Evolutionary conservation across 2,797 vertebrate species (phyloP), one percentile per base, ranked within the genome.

Genomic region (Amphiprion clarkii): DNA sequence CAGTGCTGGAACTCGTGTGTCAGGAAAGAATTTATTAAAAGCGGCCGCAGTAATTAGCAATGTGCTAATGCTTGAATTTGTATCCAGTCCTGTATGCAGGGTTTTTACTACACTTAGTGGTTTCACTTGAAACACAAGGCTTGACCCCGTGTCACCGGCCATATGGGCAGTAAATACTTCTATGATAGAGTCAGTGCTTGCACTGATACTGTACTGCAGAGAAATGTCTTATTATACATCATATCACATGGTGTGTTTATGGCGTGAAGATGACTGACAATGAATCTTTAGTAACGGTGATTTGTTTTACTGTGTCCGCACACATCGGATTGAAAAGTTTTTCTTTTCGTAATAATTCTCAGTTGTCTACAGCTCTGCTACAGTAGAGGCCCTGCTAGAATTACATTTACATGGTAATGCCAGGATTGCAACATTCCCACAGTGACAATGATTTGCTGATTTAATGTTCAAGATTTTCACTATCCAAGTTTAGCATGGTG

Each of bases 131-230:
- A 95, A 94, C 93, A 82, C 86, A 69, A 74, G 87, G 74, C 78
- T 68, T 94, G 92, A 94, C 88, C 89, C 74, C 0, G 72, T 93
- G 94, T 94, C 95, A 95, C 48, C 23, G 76, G 84, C 93, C 93
- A 94, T 81, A 93, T 94, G 94, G 93, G 80, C 87, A 82, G 90
- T 95, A 94, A 95, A 95, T 94, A 93, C 63, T 89, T 94, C 87
- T 67, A 71, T n/a, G 81, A 93, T 90, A 85, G 84, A 92, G 88
- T 92, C 88, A 93, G 91, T 25, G 58, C 64, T 76, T 67, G 77
- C 53, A 60, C 56, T 31, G 81, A 86, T 86, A 90, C 86, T 79
- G 63, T 80, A 89, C 74, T 33, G n/a, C 17, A 74, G 66, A 80
- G 78, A 77, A 25, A 76, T 17, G 25, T 57, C 73, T 55, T 55